These are phyloP conservation scores for Trichacis sp. DNA, from an alignment of 2,888 invertebrate species.

Conservation along the genomic window DNA sequence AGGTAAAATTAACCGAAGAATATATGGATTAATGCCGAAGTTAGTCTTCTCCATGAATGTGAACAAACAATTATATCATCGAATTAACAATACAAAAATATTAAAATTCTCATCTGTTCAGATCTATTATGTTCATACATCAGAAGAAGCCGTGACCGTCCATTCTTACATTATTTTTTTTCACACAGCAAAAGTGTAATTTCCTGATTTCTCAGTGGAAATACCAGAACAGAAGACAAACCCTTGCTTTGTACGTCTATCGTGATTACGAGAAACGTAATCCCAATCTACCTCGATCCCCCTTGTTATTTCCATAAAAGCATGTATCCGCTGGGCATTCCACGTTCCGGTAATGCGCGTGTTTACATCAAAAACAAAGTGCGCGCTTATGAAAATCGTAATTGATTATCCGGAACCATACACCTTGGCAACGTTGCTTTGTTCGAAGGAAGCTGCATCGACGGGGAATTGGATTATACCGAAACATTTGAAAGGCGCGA, in stretches of 20 bases:
- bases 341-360: not conserved
- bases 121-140: no score
- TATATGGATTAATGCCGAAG: no score
- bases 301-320: not conserved
- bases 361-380: not conserved
- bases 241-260: slow-evolving; percentile 7
- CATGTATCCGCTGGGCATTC: not conserved
- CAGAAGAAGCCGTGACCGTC: no score
- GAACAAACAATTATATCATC: no score
- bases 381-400: not conserved
- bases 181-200: slow-evolving; percentile 31
- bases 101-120: no score
- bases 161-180: not conserved
- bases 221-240: slow-evolving; percentile 33
- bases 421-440: not conserved
- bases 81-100: no score
- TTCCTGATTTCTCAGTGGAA: slow-evolving; percentile 31
- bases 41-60: no score
- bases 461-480: no score
- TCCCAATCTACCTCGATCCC: not conserved
- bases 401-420: not conserved
- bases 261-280: not conserved
- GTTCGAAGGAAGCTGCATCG: no score
- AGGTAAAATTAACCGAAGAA: no score
- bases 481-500: not conserved